These are phyloP conservation scores for Smittia sp. DNA, from an alignment of 2,888 invertebrate genomes.

Conservation along the genomic window DNA sequence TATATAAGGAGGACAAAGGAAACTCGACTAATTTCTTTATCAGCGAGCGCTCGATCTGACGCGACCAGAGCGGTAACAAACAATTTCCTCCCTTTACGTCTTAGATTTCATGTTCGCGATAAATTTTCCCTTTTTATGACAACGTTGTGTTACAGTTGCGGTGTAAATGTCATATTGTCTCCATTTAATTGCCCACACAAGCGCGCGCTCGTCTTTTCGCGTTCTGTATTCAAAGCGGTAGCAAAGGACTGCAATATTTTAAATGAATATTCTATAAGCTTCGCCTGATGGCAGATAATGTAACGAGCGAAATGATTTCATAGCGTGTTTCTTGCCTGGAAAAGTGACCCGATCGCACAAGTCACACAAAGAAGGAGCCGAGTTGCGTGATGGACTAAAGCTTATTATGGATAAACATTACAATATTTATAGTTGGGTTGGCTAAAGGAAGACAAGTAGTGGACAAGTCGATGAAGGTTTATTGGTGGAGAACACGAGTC, in stretches of 20 bases:
- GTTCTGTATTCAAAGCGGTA: background rate
- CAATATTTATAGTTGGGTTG: conserved; percentile 19
- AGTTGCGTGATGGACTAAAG: conserved; percentile 28
- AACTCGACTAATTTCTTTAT: background rate
- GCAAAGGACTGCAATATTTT: background rate
- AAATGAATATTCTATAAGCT: conserved; percentile 38
- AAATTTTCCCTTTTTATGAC: background rate
- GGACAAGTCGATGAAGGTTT: background rate
- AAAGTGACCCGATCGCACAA: background rate
- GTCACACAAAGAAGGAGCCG: background rate
- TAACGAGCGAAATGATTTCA: conserved; percentile 36
- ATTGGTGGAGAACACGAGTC: background rate
- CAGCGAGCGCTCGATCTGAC: background rate
- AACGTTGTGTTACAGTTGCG: background rate
- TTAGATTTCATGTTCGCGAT: conserved; percentile 2
- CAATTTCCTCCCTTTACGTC: background rate
- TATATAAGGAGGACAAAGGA: conserved; percentile 7
- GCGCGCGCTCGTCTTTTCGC: background rate
- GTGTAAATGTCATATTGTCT: conserved; percentile 26
- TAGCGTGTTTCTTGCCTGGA: background rate
- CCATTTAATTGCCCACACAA: conserved; percentile 16
- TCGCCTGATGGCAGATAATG: conserved; percentile 17
- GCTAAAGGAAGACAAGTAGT: conserved; percentile 5
- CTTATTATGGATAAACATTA: conserved; percentile 37
- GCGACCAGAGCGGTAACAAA: background rate